phyloP scores from a whole-genome alignment of 2,888 invertebrate species.

The Cetonia aurata region DNA sequence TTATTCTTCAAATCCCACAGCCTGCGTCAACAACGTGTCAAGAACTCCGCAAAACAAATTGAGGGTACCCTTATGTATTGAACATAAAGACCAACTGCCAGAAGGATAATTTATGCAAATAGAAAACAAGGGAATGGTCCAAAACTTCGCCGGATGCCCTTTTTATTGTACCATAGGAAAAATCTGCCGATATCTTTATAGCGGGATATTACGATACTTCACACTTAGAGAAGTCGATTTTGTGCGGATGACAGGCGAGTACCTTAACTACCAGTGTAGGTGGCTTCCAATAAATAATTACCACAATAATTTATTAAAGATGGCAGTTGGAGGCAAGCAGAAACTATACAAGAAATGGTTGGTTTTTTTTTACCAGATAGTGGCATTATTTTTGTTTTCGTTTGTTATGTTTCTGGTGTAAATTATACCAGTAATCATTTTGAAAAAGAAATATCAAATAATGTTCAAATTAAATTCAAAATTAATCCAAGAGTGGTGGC shows the following conservation, averaged over 20 bases:
- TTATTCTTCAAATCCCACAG: constrained; percentile 30
- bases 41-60: constrained; percentile 36
- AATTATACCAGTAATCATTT: no score
- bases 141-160: not conserved
- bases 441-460: no score
- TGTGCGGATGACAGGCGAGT: not conserved
- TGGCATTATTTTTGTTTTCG: no score
- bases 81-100: constrained; percentile 34
- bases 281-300: not conserved
- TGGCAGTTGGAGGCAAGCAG: no score
- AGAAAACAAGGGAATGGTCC: constrained; percentile 12
- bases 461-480: no score
- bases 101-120: constrained; percentile 34
- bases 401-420: no score
- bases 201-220: not conserved
- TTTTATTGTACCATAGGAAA: not conserved
- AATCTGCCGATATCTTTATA: not conserved
- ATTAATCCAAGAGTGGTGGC: no score
- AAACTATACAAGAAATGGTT: no score
- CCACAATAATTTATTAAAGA: no score
- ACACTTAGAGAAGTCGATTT: not conserved
- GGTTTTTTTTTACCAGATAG: no score
- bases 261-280: not conserved
- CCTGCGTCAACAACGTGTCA: constrained; percentile 12
- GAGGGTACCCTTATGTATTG: constrained; percentile 34